A percentile compares a stretch with the other conserved stretches of the same genome.
Conservation (phyloP, 2,113 vertebrate genomes). For the Panthera leo region DNA sequence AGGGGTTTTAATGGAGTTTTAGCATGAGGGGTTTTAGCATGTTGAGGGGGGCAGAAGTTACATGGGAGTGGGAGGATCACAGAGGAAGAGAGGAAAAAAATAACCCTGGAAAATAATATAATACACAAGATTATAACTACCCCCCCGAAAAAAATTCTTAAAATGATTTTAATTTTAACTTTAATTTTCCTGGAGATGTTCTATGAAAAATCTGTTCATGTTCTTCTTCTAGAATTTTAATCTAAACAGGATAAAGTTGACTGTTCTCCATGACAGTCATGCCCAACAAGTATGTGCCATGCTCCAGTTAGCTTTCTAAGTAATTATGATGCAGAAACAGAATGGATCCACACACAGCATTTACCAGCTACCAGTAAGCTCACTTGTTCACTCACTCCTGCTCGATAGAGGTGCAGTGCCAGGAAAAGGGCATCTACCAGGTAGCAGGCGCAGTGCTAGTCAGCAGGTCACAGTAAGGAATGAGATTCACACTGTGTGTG, state of each 20-base stretch:
- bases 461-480: neutral
- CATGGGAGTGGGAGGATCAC: neutral
- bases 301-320: neutral
- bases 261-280: neutral
- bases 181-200: neutral
- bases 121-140: neutral
- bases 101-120: neutral
- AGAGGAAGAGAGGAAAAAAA: neutral
- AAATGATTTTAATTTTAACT: neutral
- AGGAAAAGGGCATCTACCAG: neutral
- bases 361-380: neutral
- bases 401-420: neutral
- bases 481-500: neutral
- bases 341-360: neutral
- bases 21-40: neutral
- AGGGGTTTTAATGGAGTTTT: neutral
- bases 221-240: neutral
- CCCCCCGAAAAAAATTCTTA: neutral
- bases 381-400: too few species aligned
- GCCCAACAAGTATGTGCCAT: neutral
- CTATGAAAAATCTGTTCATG: neutral
- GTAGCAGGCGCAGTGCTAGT: too few species aligned
- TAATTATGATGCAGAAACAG: neutral
- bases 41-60: neutral
- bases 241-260: neutral